These are phyloP conservation scores for Metridium senile DNA, from an alignment of 92 coral and sea anemone species.

Conservation along the genomic window DNA sequence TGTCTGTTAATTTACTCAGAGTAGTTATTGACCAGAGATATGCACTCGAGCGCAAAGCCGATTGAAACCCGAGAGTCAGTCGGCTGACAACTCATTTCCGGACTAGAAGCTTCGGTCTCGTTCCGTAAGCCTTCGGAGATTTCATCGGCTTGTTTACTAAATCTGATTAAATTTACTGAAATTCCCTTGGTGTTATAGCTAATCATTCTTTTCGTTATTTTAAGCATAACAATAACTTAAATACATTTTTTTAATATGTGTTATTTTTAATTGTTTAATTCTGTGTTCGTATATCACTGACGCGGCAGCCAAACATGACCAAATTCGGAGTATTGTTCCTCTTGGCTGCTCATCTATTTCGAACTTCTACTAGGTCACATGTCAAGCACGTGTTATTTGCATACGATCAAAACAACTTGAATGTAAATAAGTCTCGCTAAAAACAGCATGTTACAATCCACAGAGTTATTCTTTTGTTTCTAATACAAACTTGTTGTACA, in stretches of 20 bases:
- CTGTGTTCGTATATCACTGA: too few species aligned
- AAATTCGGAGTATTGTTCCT: slow-evolving; percentile 53
- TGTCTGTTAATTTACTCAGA: slow-evolving; percentile 32
- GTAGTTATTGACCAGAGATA: slow-evolving; percentile 31
- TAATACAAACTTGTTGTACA: slow-evolving; percentile 7
- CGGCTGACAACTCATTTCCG: slow-evolving; percentile 67
- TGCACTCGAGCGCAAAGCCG: slow-evolving; percentile 45
- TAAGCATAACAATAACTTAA: too few species aligned
- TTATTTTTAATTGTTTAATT: too few species aligned
- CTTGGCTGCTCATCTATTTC: slow-evolving; percentile 27
- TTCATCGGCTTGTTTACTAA: background rate
- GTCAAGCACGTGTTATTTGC: slow-evolving; percentile 34
- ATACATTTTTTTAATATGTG: too few species aligned
- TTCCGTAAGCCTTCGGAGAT: slow-evolving; percentile 38
- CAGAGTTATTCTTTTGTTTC: background rate
- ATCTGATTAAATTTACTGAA: background rate
- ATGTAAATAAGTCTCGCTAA: slow-evolving; percentile 25
- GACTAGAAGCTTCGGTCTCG: slow-evolving; percentile 54
- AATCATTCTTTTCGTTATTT: too few species aligned
- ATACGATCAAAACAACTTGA: slow-evolving; percentile 39
- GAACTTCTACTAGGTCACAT: slow-evolving; percentile 19
- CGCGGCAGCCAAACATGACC: slow-evolving; percentile 61
- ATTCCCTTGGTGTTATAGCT: too few species aligned
- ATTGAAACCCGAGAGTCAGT: slow-evolving; percentile 57
- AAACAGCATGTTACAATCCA: slow-evolving; percentile 6